Conservation (phyloP, 2,797 vertebrate species). For the Anguilla megastoma region DNA sequence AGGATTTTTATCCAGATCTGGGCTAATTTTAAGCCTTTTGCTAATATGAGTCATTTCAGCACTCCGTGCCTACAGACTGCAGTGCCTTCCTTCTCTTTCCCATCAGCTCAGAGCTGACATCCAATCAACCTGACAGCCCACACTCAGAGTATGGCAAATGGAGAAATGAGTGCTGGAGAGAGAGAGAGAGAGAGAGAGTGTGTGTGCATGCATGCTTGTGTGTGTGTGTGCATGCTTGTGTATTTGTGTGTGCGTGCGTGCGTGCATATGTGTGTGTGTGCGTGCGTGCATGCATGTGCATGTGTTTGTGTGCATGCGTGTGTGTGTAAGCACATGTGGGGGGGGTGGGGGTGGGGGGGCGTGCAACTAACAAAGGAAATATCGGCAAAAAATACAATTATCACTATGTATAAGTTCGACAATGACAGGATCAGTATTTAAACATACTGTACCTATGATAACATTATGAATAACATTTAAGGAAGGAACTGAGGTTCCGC, state of each 20-base stretch:
- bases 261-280: background rate
- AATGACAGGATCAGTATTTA: too few species aligned
- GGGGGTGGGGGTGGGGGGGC: too few species aligned
- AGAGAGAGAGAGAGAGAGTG: too few species aligned
- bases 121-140: conserved; percentile 23
- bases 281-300: background rate
- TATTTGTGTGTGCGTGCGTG: background rate
- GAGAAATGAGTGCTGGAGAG: background rate
- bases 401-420: background rate
- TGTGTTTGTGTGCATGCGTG: background rate
- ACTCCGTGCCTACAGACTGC: conserved; percentile 21
- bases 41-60: conserved; percentile 37
- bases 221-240: background rate
- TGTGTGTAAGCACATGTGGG: too few species aligned
- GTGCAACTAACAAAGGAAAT: too few species aligned
- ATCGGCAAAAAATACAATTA: background rate
- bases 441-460: too few species aligned
- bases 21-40: conserved; percentile 39
- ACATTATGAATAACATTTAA: too few species aligned
- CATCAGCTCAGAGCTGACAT: conserved; percentile 25
- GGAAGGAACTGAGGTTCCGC: too few species aligned
- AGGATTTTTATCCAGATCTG: conserved; percentile 1
- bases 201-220: too few species aligned
- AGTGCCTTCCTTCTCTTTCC: conserved; percentile 23
- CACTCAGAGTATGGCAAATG: conserved; percentile 4